Evolutionary conservation across 2,113 vertebrate genomes (phyloP).

Genomic region (Callospermophilus lateralis): DNA sequence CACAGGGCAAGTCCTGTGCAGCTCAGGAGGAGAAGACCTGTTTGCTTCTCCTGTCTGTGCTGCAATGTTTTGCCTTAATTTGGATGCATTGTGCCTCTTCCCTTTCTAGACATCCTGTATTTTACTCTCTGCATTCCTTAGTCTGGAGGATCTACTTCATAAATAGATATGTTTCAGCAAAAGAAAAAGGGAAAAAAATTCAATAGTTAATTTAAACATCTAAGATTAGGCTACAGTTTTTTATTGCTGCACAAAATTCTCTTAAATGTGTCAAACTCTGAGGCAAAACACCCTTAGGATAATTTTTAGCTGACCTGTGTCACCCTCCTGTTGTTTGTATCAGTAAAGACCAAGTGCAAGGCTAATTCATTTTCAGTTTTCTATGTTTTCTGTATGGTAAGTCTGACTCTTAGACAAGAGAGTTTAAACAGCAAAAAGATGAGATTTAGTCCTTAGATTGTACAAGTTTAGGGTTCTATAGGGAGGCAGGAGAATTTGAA

Average conservation of each 20-base stretch:
- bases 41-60: neutral
- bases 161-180: neutral
- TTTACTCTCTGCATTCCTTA: neutral
- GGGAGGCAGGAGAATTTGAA: neutral
- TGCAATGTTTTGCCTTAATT: neutral
- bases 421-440: conserved; percentile 19
- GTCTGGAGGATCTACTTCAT: neutral
- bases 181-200: neutral
- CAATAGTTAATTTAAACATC: neutral
- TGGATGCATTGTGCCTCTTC: neutral
- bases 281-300: neutral
- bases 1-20: neutral
- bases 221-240: neutral
- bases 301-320: neutral
- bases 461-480: neutral
- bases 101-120: neutral
- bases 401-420: conserved; percentile 23
- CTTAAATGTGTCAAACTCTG: neutral
- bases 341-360: neutral
- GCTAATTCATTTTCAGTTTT: neutral
- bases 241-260: neutral
- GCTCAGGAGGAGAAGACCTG: neutral
- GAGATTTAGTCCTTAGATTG: neutral
- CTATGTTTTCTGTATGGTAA: neutral
- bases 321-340: neutral